These are phyloP conservation scores for Camelus bactrianus DNA, from an alignment of 2,113 vertebrate species.

Conservation along the genomic window DNA sequence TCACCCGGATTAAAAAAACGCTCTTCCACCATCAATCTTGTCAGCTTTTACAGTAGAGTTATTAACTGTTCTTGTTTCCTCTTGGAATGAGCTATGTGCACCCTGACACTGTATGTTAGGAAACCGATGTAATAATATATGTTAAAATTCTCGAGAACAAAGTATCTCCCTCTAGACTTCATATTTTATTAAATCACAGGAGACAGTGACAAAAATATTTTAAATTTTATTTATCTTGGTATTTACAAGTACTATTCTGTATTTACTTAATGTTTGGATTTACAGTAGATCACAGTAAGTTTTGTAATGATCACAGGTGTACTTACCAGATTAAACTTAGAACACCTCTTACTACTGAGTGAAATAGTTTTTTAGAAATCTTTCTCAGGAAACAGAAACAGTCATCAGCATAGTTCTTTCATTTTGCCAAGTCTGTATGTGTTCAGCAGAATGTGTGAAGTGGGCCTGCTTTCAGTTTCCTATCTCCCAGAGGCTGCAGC, in stretches of 20 bases:
- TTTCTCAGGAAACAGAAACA: background rate
- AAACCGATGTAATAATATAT: background rate
- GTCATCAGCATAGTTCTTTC: background rate
- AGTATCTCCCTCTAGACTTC: background rate
- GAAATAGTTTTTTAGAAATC: background rate
- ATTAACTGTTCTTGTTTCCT: background rate
- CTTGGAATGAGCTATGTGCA: background rate
- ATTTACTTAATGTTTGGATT: background rate
- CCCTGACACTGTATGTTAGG: background rate
- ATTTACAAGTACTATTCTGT: background rate
- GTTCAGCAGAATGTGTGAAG: background rate
- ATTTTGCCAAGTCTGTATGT: slow-evolving; percentile 42
- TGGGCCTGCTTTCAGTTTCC: background rate
- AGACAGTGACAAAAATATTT: background rate
- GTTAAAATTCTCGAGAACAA: background rate
- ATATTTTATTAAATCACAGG: background rate
- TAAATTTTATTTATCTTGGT: background rate
- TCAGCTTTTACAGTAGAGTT: background rate
- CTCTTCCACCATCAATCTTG: background rate
- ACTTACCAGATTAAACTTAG: background rate
- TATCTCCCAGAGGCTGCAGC: background rate
- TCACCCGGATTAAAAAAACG: background rate
- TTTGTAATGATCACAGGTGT: background rate
- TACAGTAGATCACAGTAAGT: background rate
- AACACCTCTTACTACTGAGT: background rate